Base-by-base conservation (phyloP, 2,888 invertebrate species). In the Cetonia aurata region DNA sequence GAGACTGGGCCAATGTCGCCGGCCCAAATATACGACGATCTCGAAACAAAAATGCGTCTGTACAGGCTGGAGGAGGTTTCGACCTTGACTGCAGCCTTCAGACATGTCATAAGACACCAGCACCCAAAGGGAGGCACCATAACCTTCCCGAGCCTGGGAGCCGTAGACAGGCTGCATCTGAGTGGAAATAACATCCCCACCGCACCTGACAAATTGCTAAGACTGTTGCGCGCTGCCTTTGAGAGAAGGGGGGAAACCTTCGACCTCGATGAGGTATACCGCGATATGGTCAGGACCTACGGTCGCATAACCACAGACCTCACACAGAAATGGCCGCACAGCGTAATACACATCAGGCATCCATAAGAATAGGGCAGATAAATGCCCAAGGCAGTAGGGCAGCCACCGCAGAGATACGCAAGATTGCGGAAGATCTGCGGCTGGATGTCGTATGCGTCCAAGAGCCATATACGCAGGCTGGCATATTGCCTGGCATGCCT, bases 401-500 rank as follows among this genome's bases (percentile, higher is more conserved):
- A 1, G 67, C 15, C 2, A 65, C 46, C 3, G 4, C 13, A 0
- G 70, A 70, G 33, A n/a, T 70, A 0, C 3, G 33, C 3, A 56
- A 41, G n/a, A 13, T 71, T 1, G 57, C 67, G 1, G 50, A 57
- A 6, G 53, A 67, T 1, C 6, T 59, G 9, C 10, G 15, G 0
- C 42, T 59, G 2, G 71, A 71, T 31, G 33, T 71, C 4, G 12
- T 71, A 0, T 46, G 59, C 48, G 1, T 71, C 6, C 67, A 71
- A 17, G 71, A 71, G 46, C 67, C 71, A 0, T 67, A 59, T 4
- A 59, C 10, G 1, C 37, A 6, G 33, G 1, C 33, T 0, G 56
- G 67, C 13, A 10, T 1, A 4, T 6, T 55, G 8, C 56, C 31
- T 13, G 56, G 56, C 1, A 44, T 31, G 57, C 13, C 67, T 1